phyloP scores from a whole-genome alignment of 2,113 vertebrate genomes.

The Lepisosteus osseus region DNA sequence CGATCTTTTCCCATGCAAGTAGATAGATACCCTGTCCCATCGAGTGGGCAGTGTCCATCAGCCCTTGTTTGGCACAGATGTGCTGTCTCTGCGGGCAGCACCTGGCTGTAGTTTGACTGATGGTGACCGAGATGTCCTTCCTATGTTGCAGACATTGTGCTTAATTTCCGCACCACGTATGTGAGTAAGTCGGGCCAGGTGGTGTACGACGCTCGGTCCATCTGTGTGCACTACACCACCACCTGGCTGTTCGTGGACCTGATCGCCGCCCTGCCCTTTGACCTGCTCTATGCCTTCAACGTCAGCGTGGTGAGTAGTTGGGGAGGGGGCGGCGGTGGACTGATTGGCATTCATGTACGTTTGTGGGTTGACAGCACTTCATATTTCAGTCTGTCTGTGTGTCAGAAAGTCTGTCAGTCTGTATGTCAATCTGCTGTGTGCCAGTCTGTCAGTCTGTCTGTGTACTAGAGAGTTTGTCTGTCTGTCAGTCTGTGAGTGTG shows the following conservation, averaged over 20 bases:
- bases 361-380: too few relatives aligned
- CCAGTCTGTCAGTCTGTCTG: too few relatives aligned
- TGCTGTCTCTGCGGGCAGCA: too few relatives aligned
- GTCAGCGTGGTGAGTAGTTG: slow-evolving; percentile 72
- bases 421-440: not conserved
- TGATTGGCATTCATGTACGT: too few relatives aligned
- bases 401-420: not conserved
- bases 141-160: slow-evolving; percentile 60
- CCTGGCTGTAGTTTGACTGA: too few relatives aligned
- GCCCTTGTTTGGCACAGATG: too few relatives aligned
- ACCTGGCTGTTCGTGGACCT: slow-evolving; percentile 80
- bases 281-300: slow-evolving; percentile 76
- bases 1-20: too few relatives aligned
- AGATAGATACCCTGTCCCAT: too few relatives aligned
- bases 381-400: slow-evolving; percentile 7
- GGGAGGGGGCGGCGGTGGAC: not conserved
- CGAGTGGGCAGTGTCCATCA: too few relatives aligned
- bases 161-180: slow-evolving; percentile 76
- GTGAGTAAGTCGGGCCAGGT: slow-evolving; percentile 80
- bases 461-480: too few relatives aligned
- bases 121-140: slow-evolving; percentile 5
- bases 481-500: too few relatives aligned
- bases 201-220: slow-evolving; percentile 76
- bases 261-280: slow-evolving; percentile 75
- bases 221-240: slow-evolving; percentile 77